Evolutionary conservation across 1,140 invertebrate species (phyloP).

Genomic region (Hirudo medicinalis): DNA sequence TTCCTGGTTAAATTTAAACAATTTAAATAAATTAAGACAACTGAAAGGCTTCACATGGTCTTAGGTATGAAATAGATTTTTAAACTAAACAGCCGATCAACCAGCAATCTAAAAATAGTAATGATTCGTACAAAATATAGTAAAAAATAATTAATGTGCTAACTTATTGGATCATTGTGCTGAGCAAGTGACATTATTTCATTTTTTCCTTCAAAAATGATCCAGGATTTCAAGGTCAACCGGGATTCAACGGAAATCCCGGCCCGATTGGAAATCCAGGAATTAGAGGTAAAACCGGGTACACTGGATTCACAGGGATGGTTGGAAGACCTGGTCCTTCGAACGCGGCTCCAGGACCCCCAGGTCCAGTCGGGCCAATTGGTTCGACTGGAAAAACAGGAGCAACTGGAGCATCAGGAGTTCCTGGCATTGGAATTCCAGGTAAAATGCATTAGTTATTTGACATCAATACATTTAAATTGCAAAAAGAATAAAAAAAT

Average conservation of each 20-base stretch:
- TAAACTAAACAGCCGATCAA: no score
- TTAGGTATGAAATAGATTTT: no score
- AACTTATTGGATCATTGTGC: no score
- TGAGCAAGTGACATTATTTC: no score
- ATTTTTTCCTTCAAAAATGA: no score
- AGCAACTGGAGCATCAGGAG: background rate
- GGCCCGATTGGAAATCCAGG: slow-evolving; percentile 6
- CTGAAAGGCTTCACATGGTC: no score
- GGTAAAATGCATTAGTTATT: no score
- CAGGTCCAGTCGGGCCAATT: slow-evolving; percentile 23
- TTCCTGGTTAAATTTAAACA: no score
- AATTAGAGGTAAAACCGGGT: background rate
- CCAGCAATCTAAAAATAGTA: no score
- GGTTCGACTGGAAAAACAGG: slow-evolving; percentile 24
- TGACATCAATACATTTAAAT: no score
- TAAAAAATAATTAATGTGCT: background rate
- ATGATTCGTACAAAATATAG: background rate
- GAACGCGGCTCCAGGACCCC: slow-evolving; percentile 21
- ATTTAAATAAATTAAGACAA: no score
- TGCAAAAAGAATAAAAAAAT: no score
- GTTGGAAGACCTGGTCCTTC: slow-evolving; percentile 17
- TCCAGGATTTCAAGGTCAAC: background rate
- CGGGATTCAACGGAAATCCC: slow-evolving; percentile 4
- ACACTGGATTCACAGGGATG: background rate
- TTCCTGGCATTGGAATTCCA: slow-evolving; percentile 9